Evolutionary conservation across 2,888 invertebrate genomes (phyloP).

Genomic region (Scaptomyza reducta): DNA sequence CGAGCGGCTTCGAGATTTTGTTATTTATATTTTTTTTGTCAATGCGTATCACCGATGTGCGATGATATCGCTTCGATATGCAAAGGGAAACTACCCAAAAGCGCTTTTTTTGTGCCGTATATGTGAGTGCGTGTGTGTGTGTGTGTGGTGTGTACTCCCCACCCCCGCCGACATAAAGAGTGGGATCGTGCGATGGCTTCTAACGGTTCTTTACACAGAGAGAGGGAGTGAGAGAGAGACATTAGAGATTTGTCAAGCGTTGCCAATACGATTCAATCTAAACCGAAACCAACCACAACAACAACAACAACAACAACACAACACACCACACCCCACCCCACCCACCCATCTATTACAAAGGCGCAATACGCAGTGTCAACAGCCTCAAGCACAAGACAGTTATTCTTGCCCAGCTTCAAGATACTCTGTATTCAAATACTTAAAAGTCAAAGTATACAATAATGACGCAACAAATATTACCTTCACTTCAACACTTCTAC

Average conservation of each 20-base stretch:
- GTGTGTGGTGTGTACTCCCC: slow-evolving; percentile 9
- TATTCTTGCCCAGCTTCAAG: not conserved
- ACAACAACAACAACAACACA: not conserved
- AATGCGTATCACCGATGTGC: slow-evolving; percentile 50
- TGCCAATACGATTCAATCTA: slow-evolving; percentile 23
- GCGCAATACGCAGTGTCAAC: slow-evolving; percentile 42
- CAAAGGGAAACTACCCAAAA: slow-evolving; percentile 66
- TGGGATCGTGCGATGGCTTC: slow-evolving; percentile 22
- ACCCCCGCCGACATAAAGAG: not conserved
- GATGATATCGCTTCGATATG: slow-evolving; percentile 67
- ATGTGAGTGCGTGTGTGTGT: slow-evolving; percentile 13
- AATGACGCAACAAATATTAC: no score
- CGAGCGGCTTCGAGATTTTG: slow-evolving; percentile 4
- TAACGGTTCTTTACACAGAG: slow-evolving; percentile 15
- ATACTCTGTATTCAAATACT: not conserved
- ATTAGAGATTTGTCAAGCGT: slow-evolving; percentile 21
- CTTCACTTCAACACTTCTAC: no score
- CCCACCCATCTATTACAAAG: slow-evolving; percentile 1
- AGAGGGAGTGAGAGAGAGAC: slow-evolving; percentile 14
- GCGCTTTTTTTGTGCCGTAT: slow-evolving; percentile 14
- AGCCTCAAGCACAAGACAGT: slow-evolving; percentile 27
- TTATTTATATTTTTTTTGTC: slow-evolving; percentile 8
- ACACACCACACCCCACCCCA: slow-evolving; percentile 1
- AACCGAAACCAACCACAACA: slow-evolving; percentile 6
- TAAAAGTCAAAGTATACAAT: no score